Evolutionary conservation across 1,140 invertebrate genomes (phyloP), one percentile per base, ranked within the genome.

Genomic region (Drosophila lacteicornis): DNA sequence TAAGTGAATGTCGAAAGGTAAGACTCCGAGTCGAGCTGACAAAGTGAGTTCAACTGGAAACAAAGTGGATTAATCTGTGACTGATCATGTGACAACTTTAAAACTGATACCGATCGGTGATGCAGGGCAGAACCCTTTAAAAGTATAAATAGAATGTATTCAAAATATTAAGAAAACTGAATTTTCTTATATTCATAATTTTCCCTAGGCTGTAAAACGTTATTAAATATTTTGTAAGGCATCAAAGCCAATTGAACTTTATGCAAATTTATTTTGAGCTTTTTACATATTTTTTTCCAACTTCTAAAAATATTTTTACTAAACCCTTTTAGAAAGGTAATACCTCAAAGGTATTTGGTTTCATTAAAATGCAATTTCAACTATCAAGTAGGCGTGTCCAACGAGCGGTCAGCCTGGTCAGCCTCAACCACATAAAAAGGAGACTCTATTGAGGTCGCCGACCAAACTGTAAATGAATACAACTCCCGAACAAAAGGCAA

Each of bases 11-110:
- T 60, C 69, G 71, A 61, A 57, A 58, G 49, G 71, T 4, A 53
- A 27, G 36, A 36, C 49, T 38, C 19, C 47, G 58, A 57, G 56
- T 33, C 13, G 11, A 36, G 19, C 49, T 58, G 65, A 43, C 51
- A 38, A 55, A 73, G 76, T 80, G 63, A 83, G 74, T 69, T 77
- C 63, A 77, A 42, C 74, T 77, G 75, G 75, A 77, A 74, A 62
- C 58, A 46, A 50, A 49, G 22, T 49, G 59, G 62, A 59, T 51
- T 53, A 36, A 58, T 73, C 51, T 53, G 45, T 15, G 40, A 38
- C 36, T 53, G 55, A 73, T 83, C 80, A 9, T 66, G 61, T 66
- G 61, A 56, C 65, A 43, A 12, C 11, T 12, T 9, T 4, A 25
- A 42, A 22, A 15, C 6, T n/a, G 27, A 19, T 15, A 8, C 0